Evolutionary conservation across 1,140 invertebrate species (phyloP).

Genomic region (Catajapyx aquilonaris): DNA sequence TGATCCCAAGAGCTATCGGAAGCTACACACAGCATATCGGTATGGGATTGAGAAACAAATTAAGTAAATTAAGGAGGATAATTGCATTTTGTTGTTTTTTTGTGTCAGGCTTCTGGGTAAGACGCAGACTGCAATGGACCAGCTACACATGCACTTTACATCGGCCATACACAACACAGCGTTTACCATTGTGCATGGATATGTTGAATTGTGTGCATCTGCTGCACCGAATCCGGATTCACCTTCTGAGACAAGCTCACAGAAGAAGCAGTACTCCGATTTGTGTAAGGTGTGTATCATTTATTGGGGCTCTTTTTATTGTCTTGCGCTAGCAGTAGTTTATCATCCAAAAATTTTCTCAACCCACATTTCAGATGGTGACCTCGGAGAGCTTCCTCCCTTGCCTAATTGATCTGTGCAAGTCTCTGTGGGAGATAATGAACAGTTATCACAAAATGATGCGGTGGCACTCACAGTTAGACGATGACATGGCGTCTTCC

Average conservation of each 20-base stretch:
- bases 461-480: slow-evolving; percentile 43
- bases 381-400: slow-evolving; percentile 54
- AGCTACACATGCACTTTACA: slow-evolving; percentile 84
- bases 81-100: too few relatives aligned
- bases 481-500: neutral
- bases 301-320: too few relatives aligned
- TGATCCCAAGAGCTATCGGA: slow-evolving; percentile 43
- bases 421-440: slow-evolving; percentile 59
- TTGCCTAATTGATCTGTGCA: slow-evolving; percentile 59
- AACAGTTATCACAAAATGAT: slow-evolving; percentile 60
- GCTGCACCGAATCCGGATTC: too few relatives aligned
- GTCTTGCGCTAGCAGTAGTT: too few relatives aligned
- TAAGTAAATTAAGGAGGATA: too few relatives aligned
- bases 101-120: slow-evolving; percentile 61
- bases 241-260: slow-evolving; percentile 24
- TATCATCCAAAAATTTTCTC: too few relatives aligned
- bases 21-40: slow-evolving; percentile 72
- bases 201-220: slow-evolving; percentile 37
- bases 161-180: slow-evolving; percentile 80
- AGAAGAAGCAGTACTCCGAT: slow-evolving; percentile 53
- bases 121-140: slow-evolving; percentile 77
- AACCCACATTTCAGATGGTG: slow-evolving; percentile 39
- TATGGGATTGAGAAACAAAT: too few relatives aligned
- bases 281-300: slow-evolving; percentile 51
- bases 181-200: slow-evolving; percentile 49